Base-by-base conservation (phyloP, 1,140 invertebrate genomes). In the Pygmarrhopalites habei region DNA sequence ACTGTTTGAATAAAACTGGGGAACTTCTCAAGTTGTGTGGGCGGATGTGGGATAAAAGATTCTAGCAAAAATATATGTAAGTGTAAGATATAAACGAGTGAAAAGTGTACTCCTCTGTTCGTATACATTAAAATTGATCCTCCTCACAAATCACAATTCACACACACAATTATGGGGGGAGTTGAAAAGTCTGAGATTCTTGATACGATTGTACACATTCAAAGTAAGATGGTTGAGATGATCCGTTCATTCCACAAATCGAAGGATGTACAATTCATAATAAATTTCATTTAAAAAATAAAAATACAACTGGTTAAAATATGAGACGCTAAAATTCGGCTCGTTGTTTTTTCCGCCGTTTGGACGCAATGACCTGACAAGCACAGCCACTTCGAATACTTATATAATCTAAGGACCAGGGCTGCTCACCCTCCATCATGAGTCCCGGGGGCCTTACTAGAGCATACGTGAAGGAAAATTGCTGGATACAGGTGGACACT, bases 401-500 rank as follows among this genome's bases (percentile, higher is more conserved):
- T 62, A 92, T 89, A 77, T 90, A 89, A 75, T 91, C 90, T 73
- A 92, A 78, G 47, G 82, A 82, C 83, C 86, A 89, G 17, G 73
- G 71, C 5, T 75, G 75, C 15, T 59, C 47, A 5, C n/a, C 29
- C 17, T 15, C 15, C 32, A 35, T 15, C 4, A 17, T 7, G 2
- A 4, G 15, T 5, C 46, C 25, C 0, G 35, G 32, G 32, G 79
- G 75, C 53, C 73, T 79, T 26, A 91, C 85, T 60, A 92, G 80
- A 15, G 89, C 90, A 76, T 92, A 93, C 0, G 86, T 84, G 72
- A 86, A 90, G 15, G 86, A 86, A 75, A 86, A 87, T 74, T 86
- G 85, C 75, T 92, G 89, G 15, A 87, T 83, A 77, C 90, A 93
- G 71, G 80, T 79, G 2, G 89, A 90, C 56, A 83, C 80, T 69